Evolutionary conservation across 2,888 invertebrate genomes (phyloP), one percentile per base, ranked within the genome.

Genomic region (Melieria picta): DNA sequence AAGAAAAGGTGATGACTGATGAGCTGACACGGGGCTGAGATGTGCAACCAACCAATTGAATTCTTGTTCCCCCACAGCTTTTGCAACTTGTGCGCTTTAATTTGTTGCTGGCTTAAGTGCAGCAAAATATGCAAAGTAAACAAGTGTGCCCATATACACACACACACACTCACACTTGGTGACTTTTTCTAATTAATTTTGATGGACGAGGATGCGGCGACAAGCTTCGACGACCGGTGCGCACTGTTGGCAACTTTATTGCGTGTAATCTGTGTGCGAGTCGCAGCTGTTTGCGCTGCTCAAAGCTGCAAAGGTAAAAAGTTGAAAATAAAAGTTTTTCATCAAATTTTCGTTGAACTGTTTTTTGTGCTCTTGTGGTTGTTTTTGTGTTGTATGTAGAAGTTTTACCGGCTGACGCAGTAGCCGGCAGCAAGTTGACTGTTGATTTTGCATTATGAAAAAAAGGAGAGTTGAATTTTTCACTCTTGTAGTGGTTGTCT

Each of bases 121-220:
- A 58, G 52, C 52, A 45, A 69, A 69, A 46, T 52, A 69, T 55
- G 60, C 65, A 42, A 61, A 46, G 65, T 60, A 70, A 13, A 63
- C 42, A 58, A 13, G 58, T 42, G 30, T 42, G 7, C 30, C 30
- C 0, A 16, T 55, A 13, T 5, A 5, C n/a, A 5, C 9, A 5
- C 47, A 9, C n/a, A 42, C 64, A 52, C 70, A 9, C n/a, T n/a
- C 64, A 52, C 70, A 60, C 58, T 65, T 57, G 42, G 69, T 69
- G 52, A 63, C 69, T 77, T 80, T 82, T 82, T 79, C 80, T 83
- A 82, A 83, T 83, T 82, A 83, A 82, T 83, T 82, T 82, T 82
- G 83, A 82, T 82, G 82, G 82, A 82, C 80, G 81, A 83, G 62
- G 65, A 13, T 62, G 60, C 5, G 10, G 11, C 42, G 50, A 46